These are phyloP conservation scores for Oasisia sp. DNA, from an alignment of 2,888 invertebrate genomes.

Conservation along the genomic window DNA sequence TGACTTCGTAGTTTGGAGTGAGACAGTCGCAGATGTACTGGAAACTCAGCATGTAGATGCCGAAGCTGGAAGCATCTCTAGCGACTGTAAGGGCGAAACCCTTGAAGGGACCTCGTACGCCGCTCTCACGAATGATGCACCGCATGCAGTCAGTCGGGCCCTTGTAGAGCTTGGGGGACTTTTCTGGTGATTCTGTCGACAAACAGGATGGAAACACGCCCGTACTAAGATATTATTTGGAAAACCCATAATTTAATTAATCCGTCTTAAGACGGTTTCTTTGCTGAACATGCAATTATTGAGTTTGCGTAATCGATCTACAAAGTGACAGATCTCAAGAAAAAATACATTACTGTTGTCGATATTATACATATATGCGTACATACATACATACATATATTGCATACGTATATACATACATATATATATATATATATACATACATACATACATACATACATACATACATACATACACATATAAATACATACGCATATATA, in stretches of 20 bases:
- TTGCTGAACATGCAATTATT: too few species aligned
- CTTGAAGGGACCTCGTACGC: conserved; percentile 52
- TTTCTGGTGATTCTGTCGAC: background rate
- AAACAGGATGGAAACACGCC: background rate
- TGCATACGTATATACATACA: background rate
- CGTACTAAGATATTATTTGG: background rate
- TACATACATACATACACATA: too few species aligned
- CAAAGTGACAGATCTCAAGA: too few species aligned
- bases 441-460: too few species aligned
- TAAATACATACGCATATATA: too few species aligned
- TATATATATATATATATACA: too few species aligned
- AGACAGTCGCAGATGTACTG: conserved; percentile 63
- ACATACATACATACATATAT: background rate
- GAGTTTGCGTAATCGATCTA: too few species aligned
- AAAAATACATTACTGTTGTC: too few species aligned
- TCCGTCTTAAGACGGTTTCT: too few species aligned
- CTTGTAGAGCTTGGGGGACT: conserved; percentile 42
- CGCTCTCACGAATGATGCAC: conserved; percentile 69
- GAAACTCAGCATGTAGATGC: conserved; percentile 74
- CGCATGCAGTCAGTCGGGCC: conserved; percentile 70
- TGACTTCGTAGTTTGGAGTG: conserved; percentile 8
- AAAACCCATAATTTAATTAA: background rate
- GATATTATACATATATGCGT: too few species aligned
- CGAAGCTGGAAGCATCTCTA: conserved; percentile 74
- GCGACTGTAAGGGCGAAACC: conserved; percentile 48